Evolutionary conservation across 2,113 vertebrate genomes (phyloP).

Genomic region (Mesembrinibis cayennensis): DNA sequence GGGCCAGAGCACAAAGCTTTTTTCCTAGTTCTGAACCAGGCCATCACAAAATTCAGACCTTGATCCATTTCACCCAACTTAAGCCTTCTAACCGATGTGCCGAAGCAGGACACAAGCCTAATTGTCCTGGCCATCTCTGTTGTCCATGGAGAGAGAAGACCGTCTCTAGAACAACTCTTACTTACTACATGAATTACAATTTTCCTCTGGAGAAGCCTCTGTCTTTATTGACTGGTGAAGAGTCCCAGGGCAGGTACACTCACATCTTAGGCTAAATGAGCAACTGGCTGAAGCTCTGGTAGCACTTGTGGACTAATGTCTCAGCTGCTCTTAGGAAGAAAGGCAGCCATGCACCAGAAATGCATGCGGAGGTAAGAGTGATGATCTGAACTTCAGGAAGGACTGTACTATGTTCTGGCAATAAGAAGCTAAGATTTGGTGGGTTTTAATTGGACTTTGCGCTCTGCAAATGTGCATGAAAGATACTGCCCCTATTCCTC

Average conservation of each 20-base stretch:
- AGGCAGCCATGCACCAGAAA: background rate
- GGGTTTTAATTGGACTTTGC: background rate
- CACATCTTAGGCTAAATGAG: background rate
- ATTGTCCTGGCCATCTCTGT: background rate
- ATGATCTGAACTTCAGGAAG: background rate
- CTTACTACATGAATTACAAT: background rate
- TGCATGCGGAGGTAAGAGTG: background rate
- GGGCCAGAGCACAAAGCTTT: background rate
- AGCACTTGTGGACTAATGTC: background rate
- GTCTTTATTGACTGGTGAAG: background rate
- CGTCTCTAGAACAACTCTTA: background rate
- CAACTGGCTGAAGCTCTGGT: background rate
- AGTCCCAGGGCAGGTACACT: background rate
- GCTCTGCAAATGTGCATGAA: background rate
- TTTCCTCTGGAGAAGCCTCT: background rate
- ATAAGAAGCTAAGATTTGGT: background rate
- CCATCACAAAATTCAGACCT: background rate
- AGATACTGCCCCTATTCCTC: background rate
- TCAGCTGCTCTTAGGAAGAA: background rate
- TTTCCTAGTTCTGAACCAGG: background rate
- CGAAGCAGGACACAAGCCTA: background rate
- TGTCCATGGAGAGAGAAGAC: background rate
- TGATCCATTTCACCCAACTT: background rate
- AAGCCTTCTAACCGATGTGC: background rate
- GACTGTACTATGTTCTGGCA: background rate